A percentile compares a stretch with the other conserved stretches of the same genome.
phyloP scores from a whole-genome alignment of 2,888 invertebrate genomes.

The Epinotia ramella region DNA sequence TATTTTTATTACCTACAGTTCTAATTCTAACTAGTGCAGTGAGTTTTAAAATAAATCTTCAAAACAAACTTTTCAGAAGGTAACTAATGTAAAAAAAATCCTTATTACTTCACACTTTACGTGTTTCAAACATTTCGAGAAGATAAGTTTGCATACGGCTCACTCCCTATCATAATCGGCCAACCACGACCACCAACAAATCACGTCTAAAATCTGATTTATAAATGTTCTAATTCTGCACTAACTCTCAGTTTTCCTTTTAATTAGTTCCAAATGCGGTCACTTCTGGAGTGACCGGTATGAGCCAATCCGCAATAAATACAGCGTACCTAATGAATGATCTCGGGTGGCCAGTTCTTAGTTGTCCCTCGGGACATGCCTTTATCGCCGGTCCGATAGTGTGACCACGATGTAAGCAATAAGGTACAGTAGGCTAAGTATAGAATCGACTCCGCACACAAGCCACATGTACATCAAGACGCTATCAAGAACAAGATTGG shows the following conservation, averaged over 20 bases:
- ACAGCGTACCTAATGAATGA: constrained; percentile 28
- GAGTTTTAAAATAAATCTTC: too few relatives aligned
- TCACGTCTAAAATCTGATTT: constrained; percentile 5
- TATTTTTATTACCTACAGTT: too few relatives aligned
- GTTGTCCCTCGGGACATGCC: constrained; percentile 31
- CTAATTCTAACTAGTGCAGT: too few relatives aligned
- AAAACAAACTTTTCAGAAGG: too few relatives aligned
- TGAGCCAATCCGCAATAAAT: constrained; percentile 25
- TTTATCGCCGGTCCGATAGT: constrained; percentile 36
- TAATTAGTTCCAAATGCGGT: constrained; percentile 35
- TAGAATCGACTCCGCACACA: neutral
- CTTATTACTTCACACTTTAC: too few relatives aligned
- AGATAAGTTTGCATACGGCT: neutral
- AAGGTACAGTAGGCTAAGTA: constrained; percentile 18
- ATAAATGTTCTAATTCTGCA: neutral
- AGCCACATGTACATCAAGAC: neutral
- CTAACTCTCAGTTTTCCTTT: constrained; percentile 28
- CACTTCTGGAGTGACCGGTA: constrained; percentile 17
- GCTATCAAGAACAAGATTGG: too few relatives aligned
- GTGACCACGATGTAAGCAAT: constrained; percentile 17
- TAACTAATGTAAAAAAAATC: too few relatives aligned
- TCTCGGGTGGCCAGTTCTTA: constrained; percentile 43
- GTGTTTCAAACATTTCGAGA: too few relatives aligned
- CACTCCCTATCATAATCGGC: neutral
- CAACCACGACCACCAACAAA: neutral